Evolutionary conservation across 1,140 invertebrate species (phyloP).

Genomic region (Danaus melanippus): DNA sequence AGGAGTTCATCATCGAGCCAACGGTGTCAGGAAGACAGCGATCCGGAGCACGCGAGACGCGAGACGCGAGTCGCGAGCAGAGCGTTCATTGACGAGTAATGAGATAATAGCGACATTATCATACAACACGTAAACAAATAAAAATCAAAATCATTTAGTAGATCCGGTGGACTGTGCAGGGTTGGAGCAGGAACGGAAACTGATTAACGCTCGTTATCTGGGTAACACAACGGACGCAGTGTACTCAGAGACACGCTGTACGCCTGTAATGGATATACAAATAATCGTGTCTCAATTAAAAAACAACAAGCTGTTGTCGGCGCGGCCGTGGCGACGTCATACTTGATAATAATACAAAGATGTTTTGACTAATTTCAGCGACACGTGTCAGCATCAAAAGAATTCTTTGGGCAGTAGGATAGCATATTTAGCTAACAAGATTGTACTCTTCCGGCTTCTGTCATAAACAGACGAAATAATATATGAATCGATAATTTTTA

Average conservation of each 20-base stretch:
- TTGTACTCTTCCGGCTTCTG: too few relatives aligned
- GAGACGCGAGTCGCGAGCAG: slow-evolving; percentile 26
- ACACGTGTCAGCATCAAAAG: slow-evolving; percentile 7
- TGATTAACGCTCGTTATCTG: too few relatives aligned
- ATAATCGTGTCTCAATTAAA: too few relatives aligned
- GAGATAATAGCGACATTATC: slow-evolving; percentile 46
- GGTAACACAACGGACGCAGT: too few relatives aligned
- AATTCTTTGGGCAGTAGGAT: neutral
- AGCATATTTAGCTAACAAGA: too few relatives aligned
- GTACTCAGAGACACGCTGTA: too few relatives aligned
- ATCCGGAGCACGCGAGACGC: slow-evolving; percentile 30
- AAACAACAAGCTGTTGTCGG: too few relatives aligned
- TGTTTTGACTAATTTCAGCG: slow-evolving; percentile 12
- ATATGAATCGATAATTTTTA: slow-evolving; percentile 35
- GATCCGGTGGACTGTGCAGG: too few relatives aligned
- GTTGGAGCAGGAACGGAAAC: too few relatives aligned
- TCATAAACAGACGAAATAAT: slow-evolving; percentile 20
- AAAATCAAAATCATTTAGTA: too few relatives aligned
- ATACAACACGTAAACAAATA: slow-evolving; percentile 37
- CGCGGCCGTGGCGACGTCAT: too few relatives aligned
- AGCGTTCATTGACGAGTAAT: slow-evolving; percentile 53
- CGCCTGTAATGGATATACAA: too few relatives aligned
- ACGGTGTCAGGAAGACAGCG: slow-evolving; percentile 31
- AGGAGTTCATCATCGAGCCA: slow-evolving; percentile 18
- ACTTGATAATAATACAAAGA: slow-evolving; percentile 6